phyloP scores from a whole-genome alignment of 2,113 vertebrate species.

The Aptenodytes patagonicus region DNA sequence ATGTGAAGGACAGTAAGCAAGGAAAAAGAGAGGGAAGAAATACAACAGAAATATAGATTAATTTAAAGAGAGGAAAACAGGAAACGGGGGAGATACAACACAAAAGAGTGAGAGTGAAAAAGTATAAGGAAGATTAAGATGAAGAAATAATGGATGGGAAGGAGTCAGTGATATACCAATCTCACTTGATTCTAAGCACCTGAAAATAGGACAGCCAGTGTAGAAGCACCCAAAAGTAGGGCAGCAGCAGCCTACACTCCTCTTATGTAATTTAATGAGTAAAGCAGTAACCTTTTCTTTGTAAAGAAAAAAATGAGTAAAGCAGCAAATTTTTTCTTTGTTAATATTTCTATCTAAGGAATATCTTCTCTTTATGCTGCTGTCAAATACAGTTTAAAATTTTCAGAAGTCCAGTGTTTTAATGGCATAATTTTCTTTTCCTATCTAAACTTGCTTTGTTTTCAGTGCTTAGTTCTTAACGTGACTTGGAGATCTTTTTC shows the following conservation, averaged over 20 bases:
- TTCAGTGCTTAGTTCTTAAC: neutral
- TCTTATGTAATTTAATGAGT: neutral
- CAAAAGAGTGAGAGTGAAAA: neutral
- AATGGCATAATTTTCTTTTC: neutral
- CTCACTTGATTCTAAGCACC: neutral
- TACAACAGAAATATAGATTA: neutral
- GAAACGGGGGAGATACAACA: neutral
- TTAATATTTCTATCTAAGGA: neutral
- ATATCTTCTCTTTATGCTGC: neutral
- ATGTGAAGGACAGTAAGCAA: neutral
- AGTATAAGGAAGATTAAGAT: neutral
- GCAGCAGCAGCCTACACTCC: neutral
- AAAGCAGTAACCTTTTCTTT: neutral
- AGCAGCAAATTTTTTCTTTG: neutral
- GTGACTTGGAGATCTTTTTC: neutral
- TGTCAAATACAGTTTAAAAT: neutral
- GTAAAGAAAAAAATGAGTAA: neutral
- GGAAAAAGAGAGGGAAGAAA: neutral
- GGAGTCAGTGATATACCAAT: neutral
- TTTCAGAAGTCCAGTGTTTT: neutral
- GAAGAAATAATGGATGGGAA: neutral
- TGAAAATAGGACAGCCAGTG: neutral
- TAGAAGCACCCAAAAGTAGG: neutral
- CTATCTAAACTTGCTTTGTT: neutral
- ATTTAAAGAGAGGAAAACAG: neutral